phyloP scores from a whole-genome alignment of 2,797 vertebrate species.

The Sebastes diploproa region DNA sequence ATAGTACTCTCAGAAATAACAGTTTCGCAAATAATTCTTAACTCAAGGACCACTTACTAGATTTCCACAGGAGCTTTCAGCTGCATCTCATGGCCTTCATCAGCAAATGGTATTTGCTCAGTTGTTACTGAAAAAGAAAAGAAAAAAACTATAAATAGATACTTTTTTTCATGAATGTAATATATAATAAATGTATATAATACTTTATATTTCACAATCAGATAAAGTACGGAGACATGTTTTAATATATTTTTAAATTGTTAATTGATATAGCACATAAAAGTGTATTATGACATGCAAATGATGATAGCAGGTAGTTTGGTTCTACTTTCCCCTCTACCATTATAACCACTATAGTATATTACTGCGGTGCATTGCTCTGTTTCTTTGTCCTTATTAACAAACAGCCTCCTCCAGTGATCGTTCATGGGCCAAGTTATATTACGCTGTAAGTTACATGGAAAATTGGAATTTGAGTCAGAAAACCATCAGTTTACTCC shows the following conservation, averaged over 20 bases:
- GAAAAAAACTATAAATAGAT: too few relatives aligned
- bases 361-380: neutral
- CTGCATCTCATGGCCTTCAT: neutral
- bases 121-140: too few relatives aligned
- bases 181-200: neutral
- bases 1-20: neutral
- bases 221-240: too few relatives aligned
- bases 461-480: neutral
- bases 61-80: neutral
- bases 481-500: neutral
- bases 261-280: neutral
- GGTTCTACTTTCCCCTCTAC: neutral
- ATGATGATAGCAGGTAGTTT: neutral
- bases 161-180: neutral
- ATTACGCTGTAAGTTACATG: neutral
- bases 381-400: neutral
- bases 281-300: neutral
- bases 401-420: slow-evolving; percentile 8
- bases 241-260: neutral
- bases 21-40: neutral
- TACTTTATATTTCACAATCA: neutral
- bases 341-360: neutral
- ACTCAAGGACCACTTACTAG: neutral
- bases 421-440: fast-evolving
- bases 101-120: neutral